These are phyloP conservation scores for Drosophila aldrichi DNA, from an alignment of 2,888 invertebrate species.

Conservation along the genomic window DNA sequence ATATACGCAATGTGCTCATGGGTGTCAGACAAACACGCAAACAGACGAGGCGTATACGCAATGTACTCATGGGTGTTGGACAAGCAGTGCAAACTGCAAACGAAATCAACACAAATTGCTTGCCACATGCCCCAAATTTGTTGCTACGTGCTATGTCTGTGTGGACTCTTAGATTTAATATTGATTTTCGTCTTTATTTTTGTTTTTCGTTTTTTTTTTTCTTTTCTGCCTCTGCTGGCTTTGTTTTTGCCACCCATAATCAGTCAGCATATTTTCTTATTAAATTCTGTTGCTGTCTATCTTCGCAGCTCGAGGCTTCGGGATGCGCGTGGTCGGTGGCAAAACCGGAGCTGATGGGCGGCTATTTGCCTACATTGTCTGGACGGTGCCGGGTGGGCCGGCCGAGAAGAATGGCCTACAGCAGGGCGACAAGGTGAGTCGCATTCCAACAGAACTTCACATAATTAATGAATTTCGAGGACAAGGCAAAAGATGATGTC, in stretches of 20 bases:
- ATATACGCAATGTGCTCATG: conserved; percentile 21
- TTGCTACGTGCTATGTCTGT: conserved; percentile 46
- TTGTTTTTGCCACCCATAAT: conserved; percentile 45
- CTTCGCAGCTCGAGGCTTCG: conserved; percentile 92
- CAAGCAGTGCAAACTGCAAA: conserved; percentile 67
- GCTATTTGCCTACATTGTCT: conserved; percentile 95
- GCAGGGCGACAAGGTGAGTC: conserved; percentile 93
- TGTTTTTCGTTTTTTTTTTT: too few relatives aligned
- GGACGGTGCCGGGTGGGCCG: conserved; percentile 96
- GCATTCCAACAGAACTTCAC: conserved; percentile 11
- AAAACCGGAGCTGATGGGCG: conserved; percentile 94
- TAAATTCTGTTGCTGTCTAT: conserved; percentile 48
- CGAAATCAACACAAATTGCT: conserved; percentile 78
- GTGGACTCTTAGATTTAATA: conserved; percentile 54
- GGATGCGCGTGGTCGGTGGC: conserved; percentile 97
- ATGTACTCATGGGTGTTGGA: conserved; percentile 41
- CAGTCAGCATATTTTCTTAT: conserved; percentile 65
- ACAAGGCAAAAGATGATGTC: conserved; percentile 13
- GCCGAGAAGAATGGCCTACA: conserved; percentile 95
- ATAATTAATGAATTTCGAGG: conserved; percentile 28
- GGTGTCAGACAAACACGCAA: conserved; percentile 25
- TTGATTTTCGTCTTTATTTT: conserved; percentile 46
- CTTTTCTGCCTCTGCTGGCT: not conserved
- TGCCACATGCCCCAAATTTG: conserved; percentile 67
- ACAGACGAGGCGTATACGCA: conserved; percentile 50